These are phyloP conservation scores for Xylophagus ater DNA, from an alignment of 2,888 invertebrate species.

Conservation along the genomic window DNA sequence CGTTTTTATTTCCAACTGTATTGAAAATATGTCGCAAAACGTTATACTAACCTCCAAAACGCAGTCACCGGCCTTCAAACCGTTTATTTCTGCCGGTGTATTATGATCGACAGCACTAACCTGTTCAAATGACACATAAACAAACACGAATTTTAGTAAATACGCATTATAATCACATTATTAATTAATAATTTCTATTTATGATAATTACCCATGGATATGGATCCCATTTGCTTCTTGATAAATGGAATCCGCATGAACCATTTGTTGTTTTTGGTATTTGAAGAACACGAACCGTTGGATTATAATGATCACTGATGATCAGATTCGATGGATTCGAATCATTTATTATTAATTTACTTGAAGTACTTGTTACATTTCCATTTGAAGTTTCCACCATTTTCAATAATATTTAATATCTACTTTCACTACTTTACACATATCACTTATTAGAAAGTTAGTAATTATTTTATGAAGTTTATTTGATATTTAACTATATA, in stretches of 20 bases:
- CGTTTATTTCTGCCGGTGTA: slow-evolving; percentile 52
- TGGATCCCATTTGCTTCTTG: slow-evolving; percentile 68
- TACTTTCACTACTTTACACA: too few relatives aligned
- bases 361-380: too few relatives aligned
- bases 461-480: too few relatives aligned
- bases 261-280: slow-evolving; percentile 48
- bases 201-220: slow-evolving; percentile 56
- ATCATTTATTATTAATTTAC: too few relatives aligned
- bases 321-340: too few relatives aligned
- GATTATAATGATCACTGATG: slow-evolving; percentile 25
- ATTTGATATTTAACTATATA: too few relatives aligned
- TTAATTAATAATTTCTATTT: background rate
- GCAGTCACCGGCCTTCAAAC: slow-evolving; percentile 60
- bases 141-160: background rate
- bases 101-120: slow-evolving; percentile 50
- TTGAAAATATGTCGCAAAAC: too few relatives aligned
- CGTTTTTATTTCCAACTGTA: too few relatives aligned
- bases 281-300: slow-evolving; percentile 40
- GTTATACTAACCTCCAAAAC: slow-evolving; percentile 50
- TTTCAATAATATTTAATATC: too few relatives aligned
- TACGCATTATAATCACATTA: background rate
- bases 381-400: too few relatives aligned
- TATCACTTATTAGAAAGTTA: too few relatives aligned
- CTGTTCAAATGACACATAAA: slow-evolving; percentile 27
- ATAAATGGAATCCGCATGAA: slow-evolving; percentile 59